Base-by-base conservation (phyloP, 2,888 invertebrate species). In the Eilema depressum region DNA sequence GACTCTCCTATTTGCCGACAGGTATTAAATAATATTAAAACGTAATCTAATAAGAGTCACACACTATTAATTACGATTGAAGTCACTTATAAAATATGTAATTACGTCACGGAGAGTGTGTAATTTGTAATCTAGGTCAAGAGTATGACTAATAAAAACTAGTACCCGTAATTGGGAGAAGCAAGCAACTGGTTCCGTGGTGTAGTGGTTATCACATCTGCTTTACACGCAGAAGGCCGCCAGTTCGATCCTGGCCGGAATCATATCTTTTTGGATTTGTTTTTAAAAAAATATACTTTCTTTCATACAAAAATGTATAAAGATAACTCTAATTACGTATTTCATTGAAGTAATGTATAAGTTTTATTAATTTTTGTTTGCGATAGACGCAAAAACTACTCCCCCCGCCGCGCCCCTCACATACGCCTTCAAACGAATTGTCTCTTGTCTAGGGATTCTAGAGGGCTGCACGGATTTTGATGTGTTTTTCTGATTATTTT, bases 171-270 rank as follows among this genome's bases (percentile, higher is more conserved):
- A 11, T 59, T 59, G 28, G 17, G 14, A 0, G 0, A 1, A 0
- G 0, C 1, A 0, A 0, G 0, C 26, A 67, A 30, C 26, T 56
- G 85, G 84, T 85, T 85, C 84, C 84, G 85, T 85, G 83, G 84
- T 86, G 85, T 86, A 85, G 84, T 75, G 79, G 79, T 79, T 79
- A 79, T 79, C 79, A 79, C 79, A 79, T 86, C 85, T 86, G 86
- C 86, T 86, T 86, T 86, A 86, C 86, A 86, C 86, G 86, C 86
- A 86, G 85, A 86, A 86, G 86, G 86, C 82, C 86, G 85, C 86
- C 86, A 81, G 86, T 86, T 86, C 86, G 86, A 86, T 86, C 86
- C 86, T 83, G 86, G 86, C 85, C 86, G 85, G 84, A 86, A 85
- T 82, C 86, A 86, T 70, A 70, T 76, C 63, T 75, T 80, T 80